phyloP scores from a whole-genome alignment of 2,797 vertebrate species.

The Acipenser ruthenus region DNA sequence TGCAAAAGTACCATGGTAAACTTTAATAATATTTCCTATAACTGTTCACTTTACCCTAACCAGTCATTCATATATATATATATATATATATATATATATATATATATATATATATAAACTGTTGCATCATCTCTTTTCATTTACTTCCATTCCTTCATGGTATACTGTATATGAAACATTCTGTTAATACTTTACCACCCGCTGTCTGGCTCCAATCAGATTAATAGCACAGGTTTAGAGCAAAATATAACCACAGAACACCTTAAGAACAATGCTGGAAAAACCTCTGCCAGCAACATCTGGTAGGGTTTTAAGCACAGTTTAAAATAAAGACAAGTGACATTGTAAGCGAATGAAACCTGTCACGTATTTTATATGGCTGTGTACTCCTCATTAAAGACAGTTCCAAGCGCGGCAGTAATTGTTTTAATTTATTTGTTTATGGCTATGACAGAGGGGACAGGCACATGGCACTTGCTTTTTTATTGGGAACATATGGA shows the following conservation, averaged over 20 bases:
- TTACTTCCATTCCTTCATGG: background rate
- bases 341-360: constrained; percentile 45
- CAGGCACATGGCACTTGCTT: constrained; percentile 52
- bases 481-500: constrained; percentile 68
- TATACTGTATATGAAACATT: background rate
- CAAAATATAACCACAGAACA: background rate
- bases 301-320: constrained; percentile 31
- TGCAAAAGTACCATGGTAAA: too few species aligned
- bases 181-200: background rate
- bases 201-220: background rate
- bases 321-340: constrained; percentile 44
- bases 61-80: too few species aligned
- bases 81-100: too few species aligned
- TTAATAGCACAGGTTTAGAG: background rate
- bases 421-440: constrained; percentile 75
- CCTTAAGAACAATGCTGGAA: background rate
- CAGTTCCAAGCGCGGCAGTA: constrained; percentile 43
- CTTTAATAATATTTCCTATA: too few species aligned
- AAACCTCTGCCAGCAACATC: constrained; percentile 29
- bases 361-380: constrained; percentile 49
- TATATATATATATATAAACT: too few species aligned
- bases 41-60: too few species aligned
- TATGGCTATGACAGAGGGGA: constrained; percentile 59
- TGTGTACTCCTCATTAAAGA: constrained; percentile 47
- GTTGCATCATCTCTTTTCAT: too few species aligned